A percentile compares a stretch with the other conserved stretches of the same genome.
Evolutionary conservation across 1,140 invertebrate species (phyloP).

Genomic region (Aphaenogaster rudis): DNA sequence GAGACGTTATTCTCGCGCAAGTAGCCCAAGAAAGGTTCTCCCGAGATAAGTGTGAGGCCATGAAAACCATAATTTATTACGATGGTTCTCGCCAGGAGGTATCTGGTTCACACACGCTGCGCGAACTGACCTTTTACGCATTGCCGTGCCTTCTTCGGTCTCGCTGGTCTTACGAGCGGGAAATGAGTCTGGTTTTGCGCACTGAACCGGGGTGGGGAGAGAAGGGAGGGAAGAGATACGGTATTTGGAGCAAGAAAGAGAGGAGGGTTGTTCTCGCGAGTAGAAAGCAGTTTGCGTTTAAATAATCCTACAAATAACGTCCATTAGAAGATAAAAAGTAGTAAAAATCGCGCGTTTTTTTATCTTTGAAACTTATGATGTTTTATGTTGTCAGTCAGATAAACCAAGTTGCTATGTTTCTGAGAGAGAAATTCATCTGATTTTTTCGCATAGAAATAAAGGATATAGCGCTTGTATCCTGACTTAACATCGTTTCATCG

Average conservation of each 20-base stretch:
- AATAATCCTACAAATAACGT: slow-evolving; percentile 2
- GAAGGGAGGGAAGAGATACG: neutral
- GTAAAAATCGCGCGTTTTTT: neutral
- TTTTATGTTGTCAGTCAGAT: neutral
- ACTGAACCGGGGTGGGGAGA: neutral
- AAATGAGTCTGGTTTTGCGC: slow-evolving; percentile 49
- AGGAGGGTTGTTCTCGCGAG: neutral
- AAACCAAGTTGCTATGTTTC: neutral
- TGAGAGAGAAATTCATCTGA: neutral
- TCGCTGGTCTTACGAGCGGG: slow-evolving; percentile 23
- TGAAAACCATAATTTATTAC: slow-evolving; percentile 86
- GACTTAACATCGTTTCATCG: slow-evolving; percentile 5
- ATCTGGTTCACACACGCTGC: slow-evolving; percentile 80
- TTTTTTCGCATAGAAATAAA: neutral
- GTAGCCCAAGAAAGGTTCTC: slow-evolving; percentile 75
- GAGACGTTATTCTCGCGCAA: slow-evolving; percentile 68
- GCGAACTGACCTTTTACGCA: slow-evolving; percentile 70
- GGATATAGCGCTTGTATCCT: neutral
- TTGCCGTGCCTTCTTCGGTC: slow-evolving; percentile 63
- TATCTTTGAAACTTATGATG: neutral
- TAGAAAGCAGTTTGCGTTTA: neutral
- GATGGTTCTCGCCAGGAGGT: slow-evolving; percentile 80
- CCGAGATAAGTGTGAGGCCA: slow-evolving; percentile 82
- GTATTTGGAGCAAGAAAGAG: slow-evolving; percentile 38
- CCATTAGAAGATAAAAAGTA: neutral